A percentile compares a stretch with the other conserved stretches of the same genome.
Conservation (phyloP, 1,140 invertebrate species). For the Pseudoatta argentina region DNA sequence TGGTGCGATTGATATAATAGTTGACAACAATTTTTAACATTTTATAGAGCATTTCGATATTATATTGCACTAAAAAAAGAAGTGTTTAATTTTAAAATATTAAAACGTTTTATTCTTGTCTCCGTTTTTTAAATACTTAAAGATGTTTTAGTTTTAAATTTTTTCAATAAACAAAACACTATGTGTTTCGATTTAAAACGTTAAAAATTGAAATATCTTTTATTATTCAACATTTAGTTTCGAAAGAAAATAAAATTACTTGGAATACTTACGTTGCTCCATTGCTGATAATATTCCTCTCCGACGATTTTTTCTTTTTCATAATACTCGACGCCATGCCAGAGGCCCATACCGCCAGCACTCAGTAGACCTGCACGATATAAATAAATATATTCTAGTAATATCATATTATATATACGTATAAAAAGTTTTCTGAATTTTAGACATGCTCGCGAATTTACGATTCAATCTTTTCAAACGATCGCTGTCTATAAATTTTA, state of each 20-base stretch:
- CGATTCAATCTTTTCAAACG: neutral
- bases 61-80: neutral
- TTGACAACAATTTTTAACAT: conserved; percentile 18
- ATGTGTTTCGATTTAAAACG: no score
- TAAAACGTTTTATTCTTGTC: no score
- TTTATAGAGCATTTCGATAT: neutral
- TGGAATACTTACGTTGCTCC: conserved; percentile 92
- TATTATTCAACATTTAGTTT: neutral
- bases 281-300: conserved; percentile 96
- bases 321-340: conserved; percentile 98
- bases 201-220: no score
- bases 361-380: conserved; percentile 91
- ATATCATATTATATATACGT: neutral
- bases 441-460: neutral
- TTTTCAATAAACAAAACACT: no score
- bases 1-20: neutral
- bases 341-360: conserved; percentile 96
- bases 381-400: neutral
- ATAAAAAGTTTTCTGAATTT: conserved; percentile 42
- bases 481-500: neutral
- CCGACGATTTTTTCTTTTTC: conserved; percentile 97
- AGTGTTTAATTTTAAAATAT: no score
- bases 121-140: no score
- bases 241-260: neutral
- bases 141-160: no score